Evolutionary conservation across 2,797 vertebrate species (phyloP).

Genomic region (Balearica regulorum): DNA sequence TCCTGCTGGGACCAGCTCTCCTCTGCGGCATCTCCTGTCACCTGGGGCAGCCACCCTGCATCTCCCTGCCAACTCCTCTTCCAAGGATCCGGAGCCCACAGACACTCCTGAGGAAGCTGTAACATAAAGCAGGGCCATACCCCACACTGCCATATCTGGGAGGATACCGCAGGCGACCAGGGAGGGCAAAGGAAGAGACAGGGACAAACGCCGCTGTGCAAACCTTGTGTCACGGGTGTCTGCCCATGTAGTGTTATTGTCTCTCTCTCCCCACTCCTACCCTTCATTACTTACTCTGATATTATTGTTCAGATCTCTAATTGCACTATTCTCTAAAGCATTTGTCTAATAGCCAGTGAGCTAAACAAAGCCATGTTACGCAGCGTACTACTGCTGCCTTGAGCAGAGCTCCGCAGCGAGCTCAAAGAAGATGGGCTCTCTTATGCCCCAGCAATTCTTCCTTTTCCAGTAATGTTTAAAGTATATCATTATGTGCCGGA

Average conservation of each 20-base stretch:
- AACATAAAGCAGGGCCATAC: neutral
- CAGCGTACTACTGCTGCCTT: neutral
- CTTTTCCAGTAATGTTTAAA: slow-evolving; percentile 2
- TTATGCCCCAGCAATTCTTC: neutral
- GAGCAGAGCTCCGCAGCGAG: neutral
- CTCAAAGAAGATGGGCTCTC: neutral
- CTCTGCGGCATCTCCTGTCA: neutral
- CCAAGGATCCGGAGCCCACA: neutral
- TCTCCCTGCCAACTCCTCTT: neutral
- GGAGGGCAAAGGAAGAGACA: neutral
- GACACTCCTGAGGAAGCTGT: neutral
- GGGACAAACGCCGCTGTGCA: neutral
- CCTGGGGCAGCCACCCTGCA: neutral
- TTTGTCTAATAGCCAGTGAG: neutral
- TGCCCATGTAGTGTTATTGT: neutral
- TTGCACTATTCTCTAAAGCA: neutral
- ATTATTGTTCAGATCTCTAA: neutral
- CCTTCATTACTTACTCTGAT: neutral
- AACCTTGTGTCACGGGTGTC: neutral
- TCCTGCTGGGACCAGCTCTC: neutral
- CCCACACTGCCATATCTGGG: neutral
- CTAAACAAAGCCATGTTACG: neutral
- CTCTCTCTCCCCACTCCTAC: neutral
- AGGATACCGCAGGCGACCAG: neutral
- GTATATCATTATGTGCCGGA: neutral